Base-by-base conservation (phyloP, 2,113 vertebrate species). In the Pithys albifrons region DNA sequence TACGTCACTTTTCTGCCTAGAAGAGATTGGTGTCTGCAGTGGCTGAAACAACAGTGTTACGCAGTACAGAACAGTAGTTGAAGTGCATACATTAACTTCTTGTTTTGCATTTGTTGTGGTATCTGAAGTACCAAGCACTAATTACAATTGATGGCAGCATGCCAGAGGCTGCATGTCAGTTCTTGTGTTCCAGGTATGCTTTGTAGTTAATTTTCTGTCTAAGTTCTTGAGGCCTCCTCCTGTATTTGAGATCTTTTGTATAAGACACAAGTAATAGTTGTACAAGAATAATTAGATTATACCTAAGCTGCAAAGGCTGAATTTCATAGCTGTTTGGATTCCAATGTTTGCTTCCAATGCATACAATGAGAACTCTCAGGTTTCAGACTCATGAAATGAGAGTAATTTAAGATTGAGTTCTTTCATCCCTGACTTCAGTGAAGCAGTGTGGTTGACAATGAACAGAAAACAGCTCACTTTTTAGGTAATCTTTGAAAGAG, bases 321-420 rank as follows among this genome's bases (percentile, higher is more conserved):
- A 39, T 69, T 92, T 91, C 37, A 39, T 52, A 77, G 61, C 31
- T 78, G 22, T 83, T 90, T 93, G 51, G 46, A 45, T 15, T 46
- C 10, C 10, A 45, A 3, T 81, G 64, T 82, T 91, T 92, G 14
- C 52, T 92, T 91, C n/a, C 27, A 73, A 37, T 87, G 20, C n/a
- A 76, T 43, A 78, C 85, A 93, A 89, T 62, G 41, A 93, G 90
- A 93, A 91, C 77, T 52, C 69, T 96, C 48, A 93, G 91, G 88
- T 96, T 93, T 96, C 72, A 96, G 73, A 65, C 61, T 93, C 46
- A 22, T 74, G 62, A 97, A 95, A 94, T 95, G 27, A 22, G 82
- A 94, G 73, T 97, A 92, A 88, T 93, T 97, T 94, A 94, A 74
- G 88, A 72, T 51, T 93, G 90, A 94, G 29, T 91, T 97, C 75